Conservation (phyloP, 1,140 invertebrate species). For the Drosophila orena region DNA sequence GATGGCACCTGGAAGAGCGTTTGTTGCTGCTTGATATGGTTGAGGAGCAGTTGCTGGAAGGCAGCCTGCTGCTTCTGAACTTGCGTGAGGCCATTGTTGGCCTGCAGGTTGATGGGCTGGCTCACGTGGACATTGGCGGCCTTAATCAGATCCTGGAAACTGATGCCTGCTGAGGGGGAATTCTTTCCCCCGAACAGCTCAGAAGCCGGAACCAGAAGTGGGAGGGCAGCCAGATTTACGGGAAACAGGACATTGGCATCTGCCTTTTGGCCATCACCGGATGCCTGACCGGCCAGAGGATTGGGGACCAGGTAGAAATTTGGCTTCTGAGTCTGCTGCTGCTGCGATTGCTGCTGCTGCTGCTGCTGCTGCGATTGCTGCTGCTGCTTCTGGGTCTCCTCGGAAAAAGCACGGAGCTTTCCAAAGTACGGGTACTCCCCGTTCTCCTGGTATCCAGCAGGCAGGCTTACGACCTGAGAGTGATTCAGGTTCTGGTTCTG, state of each 20-base stretch:
- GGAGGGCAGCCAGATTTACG: conserved; percentile 37
- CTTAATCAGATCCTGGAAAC: conserved; percentile 36
- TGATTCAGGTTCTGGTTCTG: background rate
- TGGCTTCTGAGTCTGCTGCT: conserved; percentile 13
- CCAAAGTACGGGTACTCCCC: conserved; percentile 1
- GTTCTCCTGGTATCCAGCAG: background rate
- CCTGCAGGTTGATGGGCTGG: conserved; percentile 17
- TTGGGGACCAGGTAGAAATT: conserved; percentile 45
- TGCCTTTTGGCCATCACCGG: conserved; percentile 14
- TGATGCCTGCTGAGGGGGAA: conserved; percentile 5
- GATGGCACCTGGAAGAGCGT: conserved; percentile 29
- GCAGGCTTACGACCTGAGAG: background rate
- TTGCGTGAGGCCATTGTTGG: conserved; percentile 17
- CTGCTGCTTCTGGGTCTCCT: conserved; percentile 1
- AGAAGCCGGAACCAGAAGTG: conserved; percentile 31
- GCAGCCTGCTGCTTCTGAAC: conserved; percentile 25
- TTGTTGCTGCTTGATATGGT: conserved; percentile 16
- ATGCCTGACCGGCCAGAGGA: conserved; percentile 14
- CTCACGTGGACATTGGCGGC: conserved; percentile 32
- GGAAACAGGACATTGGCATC: conserved; percentile 28
- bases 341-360: background rate
- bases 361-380: conserved; percentile 1
- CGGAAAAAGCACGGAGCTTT: conserved; percentile 35
- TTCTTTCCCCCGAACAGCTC: background rate
- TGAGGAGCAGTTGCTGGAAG: conserved; percentile 27